phyloP scores from a whole-genome alignment of 2,113 vertebrate genomes.

The Actenoides lindsayi region DNA sequence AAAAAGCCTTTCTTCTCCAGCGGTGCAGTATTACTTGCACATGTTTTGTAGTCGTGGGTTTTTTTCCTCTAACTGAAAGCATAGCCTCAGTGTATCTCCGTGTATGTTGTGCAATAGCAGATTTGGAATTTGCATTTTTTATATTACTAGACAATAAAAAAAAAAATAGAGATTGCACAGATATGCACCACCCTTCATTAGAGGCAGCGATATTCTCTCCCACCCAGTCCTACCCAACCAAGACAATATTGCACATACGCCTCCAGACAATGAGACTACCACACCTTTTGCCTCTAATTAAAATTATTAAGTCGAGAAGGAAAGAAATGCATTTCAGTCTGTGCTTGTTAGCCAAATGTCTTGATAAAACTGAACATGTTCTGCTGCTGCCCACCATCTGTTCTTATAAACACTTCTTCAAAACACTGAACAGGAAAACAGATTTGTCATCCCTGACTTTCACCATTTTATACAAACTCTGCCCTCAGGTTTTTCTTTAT shows the following conservation, averaged over 20 bases:
- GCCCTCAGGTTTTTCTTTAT: not conserved
- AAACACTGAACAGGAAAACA: constrained; percentile 38
- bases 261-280: constrained; percentile 23
- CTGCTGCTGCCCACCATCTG: constrained; percentile 61
- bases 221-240: constrained; percentile 58
- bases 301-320: constrained; percentile 50
- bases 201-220: constrained; percentile 14
- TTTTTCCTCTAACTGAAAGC: constrained; percentile 21
- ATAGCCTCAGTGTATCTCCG: not conserved
- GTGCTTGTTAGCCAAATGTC: constrained; percentile 57
- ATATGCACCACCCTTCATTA: constrained; percentile 49
- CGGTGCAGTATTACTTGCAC: not conserved
- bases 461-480: not conserved
- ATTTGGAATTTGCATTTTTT: constrained; percentile 26
- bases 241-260: constrained; percentile 61
- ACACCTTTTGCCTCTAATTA: constrained; percentile 55
- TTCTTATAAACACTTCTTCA: constrained; percentile 37
- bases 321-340: constrained; percentile 39
- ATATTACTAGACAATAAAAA: constrained; percentile 23
- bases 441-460: constrained; percentile 35
- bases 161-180: constrained; percentile 6
- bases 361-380: constrained; percentile 59
- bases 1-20: not conserved
- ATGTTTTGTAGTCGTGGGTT: not conserved
- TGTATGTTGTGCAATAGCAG: not conserved